Evolutionary conservation across 1,140 invertebrate species (phyloP), one percentile per base, ranked within the genome.

Genomic region (Drosophila orena): DNA sequence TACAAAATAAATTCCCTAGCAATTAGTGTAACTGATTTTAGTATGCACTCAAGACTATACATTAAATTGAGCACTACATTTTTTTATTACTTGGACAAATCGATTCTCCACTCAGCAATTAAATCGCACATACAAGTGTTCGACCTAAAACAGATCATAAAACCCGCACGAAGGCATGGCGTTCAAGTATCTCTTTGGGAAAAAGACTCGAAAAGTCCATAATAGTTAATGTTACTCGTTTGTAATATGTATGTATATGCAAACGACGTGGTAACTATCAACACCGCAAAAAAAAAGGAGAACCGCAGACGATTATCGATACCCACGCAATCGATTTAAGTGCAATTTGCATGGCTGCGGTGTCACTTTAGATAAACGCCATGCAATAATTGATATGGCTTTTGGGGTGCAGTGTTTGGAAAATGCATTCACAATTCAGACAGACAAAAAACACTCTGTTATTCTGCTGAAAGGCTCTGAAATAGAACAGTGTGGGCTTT

Each of bases 221-320:
- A 76, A 43, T 49, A 56, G 50, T 74, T 79, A 57, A 81, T 76
- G 56, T 40, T 71, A 64, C 35, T 58, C 46, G 61, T 64, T 74
- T 73, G 49, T 62, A 83, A 83, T 83, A 44, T 62, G 77, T 81
- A 81, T 47, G 75, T 83, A 44, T 62, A 81, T 86, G 81, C 52
- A 78, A 81, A 85, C 69, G 56, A 64, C 68, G 79, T 81, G 64
- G 54, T 56, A 86, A 76, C 60, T 35, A 69, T 69, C 50, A 22
- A 44, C 34, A 35, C 14, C 22, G 37, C 30, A 74, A 55, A 30
- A 30, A 62, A 40, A 54, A 50, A 54, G 35, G 42, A 57, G 42
- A 27, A 70, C 77, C 54, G 27, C 77, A 62, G 44, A 22, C 81
- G 40, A 78, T 86, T 88, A 76, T 70, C 64, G 65, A 78, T 68